phyloP scores from a whole-genome alignment of 2,113 vertebrate genomes.

The Maylandia zebra region DNA sequence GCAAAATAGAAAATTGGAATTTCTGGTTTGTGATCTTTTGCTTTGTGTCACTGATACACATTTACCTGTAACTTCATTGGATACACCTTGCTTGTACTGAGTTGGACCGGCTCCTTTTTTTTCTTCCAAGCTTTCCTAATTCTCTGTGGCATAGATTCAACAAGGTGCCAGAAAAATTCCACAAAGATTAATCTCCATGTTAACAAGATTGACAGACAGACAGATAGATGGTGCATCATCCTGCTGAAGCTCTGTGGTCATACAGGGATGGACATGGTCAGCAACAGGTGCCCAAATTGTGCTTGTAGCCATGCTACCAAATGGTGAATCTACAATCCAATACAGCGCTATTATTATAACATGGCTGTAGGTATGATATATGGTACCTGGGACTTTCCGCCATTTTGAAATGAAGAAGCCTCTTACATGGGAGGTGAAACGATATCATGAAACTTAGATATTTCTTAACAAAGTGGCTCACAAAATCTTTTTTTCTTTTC shows the following conservation, averaged over 20 bases:
- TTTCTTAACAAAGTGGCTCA: neutral
- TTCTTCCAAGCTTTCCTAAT: neutral
- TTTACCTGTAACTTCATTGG: neutral
- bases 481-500: neutral
- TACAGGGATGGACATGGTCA: neutral
- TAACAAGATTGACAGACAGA: neutral
- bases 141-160: neutral
- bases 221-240: neutral
- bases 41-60: neutral
- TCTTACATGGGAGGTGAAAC: accelerated
- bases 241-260: neutral
- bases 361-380: neutral
- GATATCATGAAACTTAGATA: accelerated
- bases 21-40: neutral
- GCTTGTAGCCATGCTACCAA: no score
- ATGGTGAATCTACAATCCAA: neutral
- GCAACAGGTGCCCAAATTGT: neutral
- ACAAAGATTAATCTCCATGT: neutral
- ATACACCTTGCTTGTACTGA: neutral
- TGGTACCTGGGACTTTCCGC: neutral
- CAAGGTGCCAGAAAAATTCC: accelerated
- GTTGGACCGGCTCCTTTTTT: neutral
- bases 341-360: neutral
- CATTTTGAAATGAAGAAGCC: neutral
- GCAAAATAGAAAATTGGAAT: neutral